These are phyloP conservation scores for Saccostrea glomerata DNA, from an alignment of 1,140 invertebrate genomes.

Conservation along the genomic window DNA sequence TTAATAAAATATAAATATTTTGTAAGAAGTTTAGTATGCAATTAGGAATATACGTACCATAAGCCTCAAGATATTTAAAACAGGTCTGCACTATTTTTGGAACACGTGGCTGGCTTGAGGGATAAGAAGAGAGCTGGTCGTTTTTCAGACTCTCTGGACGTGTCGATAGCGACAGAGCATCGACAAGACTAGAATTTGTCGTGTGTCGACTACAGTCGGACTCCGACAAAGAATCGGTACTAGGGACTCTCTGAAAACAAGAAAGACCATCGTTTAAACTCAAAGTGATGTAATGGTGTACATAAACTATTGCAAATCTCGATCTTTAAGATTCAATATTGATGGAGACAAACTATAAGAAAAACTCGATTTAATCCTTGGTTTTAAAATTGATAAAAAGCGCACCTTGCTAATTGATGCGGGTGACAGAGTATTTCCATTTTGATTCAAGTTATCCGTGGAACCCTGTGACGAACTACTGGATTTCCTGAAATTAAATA, in stretches of 20 bases:
- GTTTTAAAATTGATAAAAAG: not conserved
- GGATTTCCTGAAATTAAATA: slow-evolving; percentile 67
- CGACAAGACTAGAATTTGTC: slow-evolving; percentile 73
- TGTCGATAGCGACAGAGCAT: slow-evolving; percentile 72
- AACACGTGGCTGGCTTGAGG: slow-evolving; percentile 72
- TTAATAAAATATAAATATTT: no score
- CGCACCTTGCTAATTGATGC: slow-evolving; percentile 37
- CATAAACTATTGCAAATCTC: not conserved
- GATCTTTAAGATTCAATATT: no score
- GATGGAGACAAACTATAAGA: not conserved
- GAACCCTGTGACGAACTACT: slow-evolving; percentile 75
- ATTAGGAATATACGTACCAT: slow-evolving; percentile 81
- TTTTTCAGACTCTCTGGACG: slow-evolving; percentile 51
- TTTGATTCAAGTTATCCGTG: slow-evolving; percentile 65
- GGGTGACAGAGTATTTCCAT: slow-evolving; percentile 60
- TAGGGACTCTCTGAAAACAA: slow-evolving; percentile 67
- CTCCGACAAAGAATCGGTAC: slow-evolving; percentile 73
- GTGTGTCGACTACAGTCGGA: slow-evolving; percentile 69
- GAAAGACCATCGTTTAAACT: not conserved
- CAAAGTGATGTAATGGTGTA: not conserved
- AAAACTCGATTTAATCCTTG: not conserved
- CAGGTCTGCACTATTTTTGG: slow-evolving; percentile 89
- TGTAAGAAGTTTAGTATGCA: no score
- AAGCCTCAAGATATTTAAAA: slow-evolving; percentile 88
- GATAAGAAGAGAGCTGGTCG: slow-evolving; percentile 55